Conservation (phyloP, 2,888 invertebrate genomes). For the Serripes groenlandicus region DNA sequence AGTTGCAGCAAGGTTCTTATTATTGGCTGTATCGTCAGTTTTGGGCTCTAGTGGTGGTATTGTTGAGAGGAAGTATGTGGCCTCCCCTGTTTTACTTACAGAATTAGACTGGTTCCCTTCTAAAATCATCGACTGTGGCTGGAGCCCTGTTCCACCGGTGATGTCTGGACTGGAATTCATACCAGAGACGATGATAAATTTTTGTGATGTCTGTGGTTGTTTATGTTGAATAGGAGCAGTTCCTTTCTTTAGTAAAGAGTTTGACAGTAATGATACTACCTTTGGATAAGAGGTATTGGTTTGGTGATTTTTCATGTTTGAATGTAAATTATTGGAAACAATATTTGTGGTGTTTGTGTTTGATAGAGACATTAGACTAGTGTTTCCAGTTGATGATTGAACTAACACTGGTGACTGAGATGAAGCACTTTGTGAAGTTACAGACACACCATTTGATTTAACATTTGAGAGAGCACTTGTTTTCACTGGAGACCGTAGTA, state of each 20-base stretch:
- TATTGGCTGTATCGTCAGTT: neutral
- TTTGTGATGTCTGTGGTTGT: constrained; percentile 47
- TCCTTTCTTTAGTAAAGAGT: constrained; percentile 4
- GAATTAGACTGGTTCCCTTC: neutral
- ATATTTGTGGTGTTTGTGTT: neutral
- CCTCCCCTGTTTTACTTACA: neutral
- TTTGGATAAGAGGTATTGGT: constrained; percentile 8
- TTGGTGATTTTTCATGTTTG: neutral
- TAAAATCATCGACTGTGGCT: neutral
- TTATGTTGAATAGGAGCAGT: neutral
- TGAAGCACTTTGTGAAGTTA: neutral
- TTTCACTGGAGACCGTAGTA: neutral
- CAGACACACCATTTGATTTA: neutral
- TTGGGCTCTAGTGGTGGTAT: neutral
- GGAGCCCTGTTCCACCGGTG: neutral
- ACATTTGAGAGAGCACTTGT: neutral
- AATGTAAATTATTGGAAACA: neutral
- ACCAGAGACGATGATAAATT: constrained; percentile 61
- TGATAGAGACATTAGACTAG: neutral
- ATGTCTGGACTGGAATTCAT: constrained; percentile 10
- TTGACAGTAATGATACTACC: constrained; percentile 12
- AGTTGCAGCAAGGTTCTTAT: constrained; percentile 1
- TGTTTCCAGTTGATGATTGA: neutral
- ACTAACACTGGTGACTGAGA: neutral
- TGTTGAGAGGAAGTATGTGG: neutral